Evolutionary conservation across 37 sponge, comb jelly and placozoan genomes (phyloP).

Genomic region (Beroe ovata): DNA sequence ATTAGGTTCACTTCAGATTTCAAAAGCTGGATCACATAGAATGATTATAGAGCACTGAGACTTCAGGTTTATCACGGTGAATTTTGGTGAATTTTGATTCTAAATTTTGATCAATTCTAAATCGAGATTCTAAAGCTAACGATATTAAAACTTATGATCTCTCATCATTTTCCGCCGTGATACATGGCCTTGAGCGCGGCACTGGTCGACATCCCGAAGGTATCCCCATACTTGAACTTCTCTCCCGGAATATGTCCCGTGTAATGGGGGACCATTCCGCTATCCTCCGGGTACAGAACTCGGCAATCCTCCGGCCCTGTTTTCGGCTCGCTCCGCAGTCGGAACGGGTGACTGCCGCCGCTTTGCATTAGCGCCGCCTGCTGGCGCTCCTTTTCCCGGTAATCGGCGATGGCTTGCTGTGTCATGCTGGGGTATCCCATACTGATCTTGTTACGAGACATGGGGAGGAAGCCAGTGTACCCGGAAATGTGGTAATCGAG

Average conservation of each 20-base stretch:
- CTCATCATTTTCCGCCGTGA: no score
- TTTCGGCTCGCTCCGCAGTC: conserved; percentile 11
- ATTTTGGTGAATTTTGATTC: no score
- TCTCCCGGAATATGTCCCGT: conserved; percentile 90
- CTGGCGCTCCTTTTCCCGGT: conserved; percentile 73
- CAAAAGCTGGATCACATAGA: no score
- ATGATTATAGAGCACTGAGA: no score
- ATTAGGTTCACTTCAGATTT: no score
- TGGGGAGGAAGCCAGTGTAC: conserved; percentile 95
- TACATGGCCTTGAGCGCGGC: conserved; percentile 64
- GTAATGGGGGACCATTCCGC: conserved; percentile 89
- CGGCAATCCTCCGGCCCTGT: conserved; percentile 32
- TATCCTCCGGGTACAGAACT: conserved; percentile 75
- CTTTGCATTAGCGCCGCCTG: conserved; percentile 54
- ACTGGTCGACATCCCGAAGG: conserved; percentile 72
- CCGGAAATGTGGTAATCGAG: conserved; percentile 79
- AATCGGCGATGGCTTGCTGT: conserved; percentile 77
- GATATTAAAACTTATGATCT: no score
- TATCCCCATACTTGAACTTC: conserved; percentile 70
- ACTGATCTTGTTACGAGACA: conserved; percentile 82
- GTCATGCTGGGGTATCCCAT: conserved; percentile 89
- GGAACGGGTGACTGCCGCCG: conserved; percentile 70
- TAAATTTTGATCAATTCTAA: no score
- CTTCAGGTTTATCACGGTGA: no score
- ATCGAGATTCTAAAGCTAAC: no score